phyloP scores from a whole-genome alignment of 2,888 invertebrate species.

The Marronus borbonicus region DNA sequence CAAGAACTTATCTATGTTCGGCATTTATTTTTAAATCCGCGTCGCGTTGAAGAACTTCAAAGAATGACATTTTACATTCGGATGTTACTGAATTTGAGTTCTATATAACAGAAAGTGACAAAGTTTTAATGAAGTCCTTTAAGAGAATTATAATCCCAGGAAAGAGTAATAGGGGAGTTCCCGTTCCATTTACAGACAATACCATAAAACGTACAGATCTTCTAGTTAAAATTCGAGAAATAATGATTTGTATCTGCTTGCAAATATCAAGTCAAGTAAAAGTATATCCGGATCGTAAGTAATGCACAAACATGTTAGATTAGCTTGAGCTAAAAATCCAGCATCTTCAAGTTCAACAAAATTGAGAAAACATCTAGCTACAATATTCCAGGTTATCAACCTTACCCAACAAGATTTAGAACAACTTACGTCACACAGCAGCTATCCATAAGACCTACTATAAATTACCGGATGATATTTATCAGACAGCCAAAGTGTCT shows the following conservation, averaged over 20 bases:
- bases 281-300: constrained; percentile 45
- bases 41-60: too few species aligned
- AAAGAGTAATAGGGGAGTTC: neutral
- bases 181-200: neutral
- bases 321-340: constrained; percentile 45
- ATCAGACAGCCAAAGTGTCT: constrained; percentile 57
- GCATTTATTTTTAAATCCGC: too few species aligned
- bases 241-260: constrained; percentile 38
- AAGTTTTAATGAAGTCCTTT: too few species aligned
- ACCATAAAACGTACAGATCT: neutral
- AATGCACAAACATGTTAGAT: constrained; percentile 27
- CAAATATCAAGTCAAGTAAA: constrained; percentile 49
- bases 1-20: too few species aligned
- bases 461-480: constrained; percentile 56
- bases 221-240: neutral
- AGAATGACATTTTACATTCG: too few species aligned
- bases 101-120: too few species aligned
- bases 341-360: constrained; percentile 47
- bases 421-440: neutral
- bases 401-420: constrained; percentile 3
- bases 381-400: constrained; percentile 21
- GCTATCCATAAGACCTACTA: constrained; percentile 20
- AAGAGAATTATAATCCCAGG: too few species aligned
- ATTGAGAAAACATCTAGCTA: constrained; percentile 45
- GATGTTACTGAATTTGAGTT: too few species aligned